Evolutionary conservation across 2,888 invertebrate species (phyloP), one percentile per base, ranked within the genome.

Genomic region (Camptogramma bilineatum): DNA sequence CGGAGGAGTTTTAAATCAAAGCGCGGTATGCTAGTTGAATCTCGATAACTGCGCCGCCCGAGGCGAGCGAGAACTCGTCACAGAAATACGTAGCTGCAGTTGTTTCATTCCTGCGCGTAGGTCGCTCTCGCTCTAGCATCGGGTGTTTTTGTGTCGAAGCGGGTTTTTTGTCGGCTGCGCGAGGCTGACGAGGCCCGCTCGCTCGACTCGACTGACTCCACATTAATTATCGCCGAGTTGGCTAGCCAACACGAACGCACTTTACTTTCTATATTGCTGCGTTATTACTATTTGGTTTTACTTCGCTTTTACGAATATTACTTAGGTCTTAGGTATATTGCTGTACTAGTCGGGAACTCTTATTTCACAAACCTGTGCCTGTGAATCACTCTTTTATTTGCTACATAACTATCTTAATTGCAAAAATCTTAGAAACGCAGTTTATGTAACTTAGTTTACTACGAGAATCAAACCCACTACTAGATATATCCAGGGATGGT

Each of bases 141-240:
- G 83, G 86, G 87, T 90, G 92, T 93, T 93, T 92, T 93, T 93
- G 90, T 93, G 91, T 84, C 90, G 88, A 82, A 90, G 90, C 91
- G 88, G 91, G 92, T 92, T 92, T 92, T 92, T 92, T 91, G 90
- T 91, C 73, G 83, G 85, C 81, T 81, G 77, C 77, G 78, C 85
- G 87, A 82, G 84, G 89, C 78, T 83, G 82, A 78, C 80, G 85
- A 83, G 84, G 83, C 84, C 87, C 87, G 88, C 73, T 83, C 86
- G 86, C 85, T 85, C 87, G 87, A 81, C 84, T 83, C 85, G 74
- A 80, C 85, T 85, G 86, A 85, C 87, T 87, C 83, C 85, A 90
- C 91, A 90, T 91, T 92, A 91, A 92, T 92, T 92, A 91, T 86
- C 87, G 87, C 82, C 81, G 88, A 85, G 82, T 88, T 88, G 88